Evolutionary conservation across 1,140 invertebrate species (phyloP).

Genomic region (Calephelis nemesis): DNA sequence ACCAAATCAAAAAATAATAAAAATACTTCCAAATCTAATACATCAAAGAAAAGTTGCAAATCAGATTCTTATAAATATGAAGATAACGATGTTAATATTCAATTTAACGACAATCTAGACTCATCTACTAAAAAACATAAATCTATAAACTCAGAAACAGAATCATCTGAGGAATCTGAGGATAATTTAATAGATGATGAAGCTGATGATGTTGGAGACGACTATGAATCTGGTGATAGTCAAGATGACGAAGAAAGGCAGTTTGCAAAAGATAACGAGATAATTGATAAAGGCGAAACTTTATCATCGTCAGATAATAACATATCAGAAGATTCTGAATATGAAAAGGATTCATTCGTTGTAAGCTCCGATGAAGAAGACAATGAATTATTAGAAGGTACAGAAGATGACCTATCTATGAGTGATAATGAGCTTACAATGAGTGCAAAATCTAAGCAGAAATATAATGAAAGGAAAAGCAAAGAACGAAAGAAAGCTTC

Average conservation of each 20-base stretch:
- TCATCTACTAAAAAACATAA: background rate
- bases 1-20: background rate
- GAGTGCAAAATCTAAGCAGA: constrained; percentile 66
- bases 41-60: background rate
- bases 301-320: constrained; percentile 54
- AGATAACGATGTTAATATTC: background rate
- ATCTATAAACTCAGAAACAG: constrained; percentile 34
- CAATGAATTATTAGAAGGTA: constrained; percentile 62
- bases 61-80: background rate
- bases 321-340: constrained; percentile 60
- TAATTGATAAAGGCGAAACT: constrained; percentile 64
- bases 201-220: constrained; percentile 59
- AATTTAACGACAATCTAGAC: background rate
- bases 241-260: constrained; percentile 56
- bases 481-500: constrained; percentile 71
- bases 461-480: constrained; percentile 59
- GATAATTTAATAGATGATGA: constrained; percentile 54
- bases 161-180: constrained; percentile 33
- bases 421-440: constrained; percentile 69
- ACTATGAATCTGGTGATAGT: constrained; percentile 71
- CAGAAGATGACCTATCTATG: constrained; percentile 67
- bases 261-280: constrained; percentile 60
- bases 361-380: constrained; percentile 70
- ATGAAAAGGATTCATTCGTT: constrained; percentile 71
- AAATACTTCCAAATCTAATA: too few relatives aligned